Conservation (phyloP, 2,888 invertebrate species). For the Junonia oenone region DNA sequence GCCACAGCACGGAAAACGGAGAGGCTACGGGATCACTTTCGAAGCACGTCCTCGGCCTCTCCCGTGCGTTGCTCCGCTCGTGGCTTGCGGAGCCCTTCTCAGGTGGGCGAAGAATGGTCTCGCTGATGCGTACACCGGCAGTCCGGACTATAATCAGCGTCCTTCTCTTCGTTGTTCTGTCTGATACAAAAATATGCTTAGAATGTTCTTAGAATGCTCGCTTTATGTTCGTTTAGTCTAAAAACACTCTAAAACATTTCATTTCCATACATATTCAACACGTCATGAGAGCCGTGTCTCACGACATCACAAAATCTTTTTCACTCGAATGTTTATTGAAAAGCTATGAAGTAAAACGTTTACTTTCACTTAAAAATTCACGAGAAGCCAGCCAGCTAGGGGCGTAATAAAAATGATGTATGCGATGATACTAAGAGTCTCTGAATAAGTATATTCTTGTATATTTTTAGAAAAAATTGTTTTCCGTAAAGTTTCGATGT, state of each 20-base stretch:
- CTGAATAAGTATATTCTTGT: not conserved
- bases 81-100: too few relatives aligned
- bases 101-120: too few relatives aligned
- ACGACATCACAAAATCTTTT: not conserved
- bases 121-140: too few relatives aligned
- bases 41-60: too few relatives aligned
- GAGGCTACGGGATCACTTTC: too few relatives aligned
- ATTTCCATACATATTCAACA: not conserved
- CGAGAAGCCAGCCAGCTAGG: not conserved
- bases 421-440: conserved; percentile 5
- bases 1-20: too few relatives aligned
- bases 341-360: conserved; percentile 6
- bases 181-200: too few relatives aligned
- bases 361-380: conserved; percentile 15
- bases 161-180: too few relatives aligned
- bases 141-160: too few relatives aligned
- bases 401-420: conserved; percentile 13
- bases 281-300: not conserved
- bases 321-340: conserved; percentile 3
- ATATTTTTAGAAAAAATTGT: not conserved
- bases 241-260: not conserved
- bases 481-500: not conserved
- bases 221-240: too few relatives aligned
- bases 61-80: too few relatives aligned
- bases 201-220: too few relatives aligned